These are phyloP conservation scores for Argentina silus DNA, from an alignment of 2,797 vertebrate species.

Conservation along the genomic window DNA sequence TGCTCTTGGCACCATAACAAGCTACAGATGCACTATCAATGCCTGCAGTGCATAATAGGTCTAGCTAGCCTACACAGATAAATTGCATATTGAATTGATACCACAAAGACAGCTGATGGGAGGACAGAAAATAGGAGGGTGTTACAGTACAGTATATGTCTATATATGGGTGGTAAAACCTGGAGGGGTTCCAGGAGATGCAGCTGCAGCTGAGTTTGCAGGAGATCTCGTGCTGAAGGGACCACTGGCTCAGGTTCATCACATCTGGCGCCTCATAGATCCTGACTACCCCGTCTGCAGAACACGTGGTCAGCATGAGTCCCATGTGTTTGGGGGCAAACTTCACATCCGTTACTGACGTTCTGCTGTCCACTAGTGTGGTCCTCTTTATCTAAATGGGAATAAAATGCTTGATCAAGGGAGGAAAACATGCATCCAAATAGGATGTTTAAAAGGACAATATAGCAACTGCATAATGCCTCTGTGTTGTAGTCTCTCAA, in stretches of 20 bases:
- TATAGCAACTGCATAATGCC: not conserved
- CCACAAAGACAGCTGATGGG: too few species aligned
- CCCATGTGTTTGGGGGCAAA: constrained; percentile 99
- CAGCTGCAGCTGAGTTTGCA: constrained; percentile 98
- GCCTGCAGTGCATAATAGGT: too few species aligned
- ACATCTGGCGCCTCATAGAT: constrained; percentile 98
- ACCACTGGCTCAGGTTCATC: constrained; percentile 99
- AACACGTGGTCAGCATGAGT: constrained; percentile 95
- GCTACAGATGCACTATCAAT: too few species aligned
- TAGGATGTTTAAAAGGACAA: not conserved
- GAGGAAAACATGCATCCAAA: too few species aligned
- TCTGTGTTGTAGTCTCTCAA: too few species aligned
- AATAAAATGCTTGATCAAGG: not conserved
- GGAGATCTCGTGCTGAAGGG: constrained; percentile 95
- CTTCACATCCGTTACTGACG: constrained; percentile 97
- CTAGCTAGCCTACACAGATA: too few species aligned
- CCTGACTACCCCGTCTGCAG: constrained; percentile 94
- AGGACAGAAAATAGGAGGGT: not conserved
- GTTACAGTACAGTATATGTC: constrained; percentile 12
- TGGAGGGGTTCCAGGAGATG: constrained; percentile 99
- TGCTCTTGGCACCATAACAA: too few species aligned
- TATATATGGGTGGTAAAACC: constrained; percentile 68
- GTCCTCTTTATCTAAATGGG: constrained; percentile 92
- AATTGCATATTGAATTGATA: too few species aligned
- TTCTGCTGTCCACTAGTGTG: constrained; percentile 95